These are phyloP conservation scores for Trichomycterus rosablanca DNA, from an alignment of 2,113 vertebrate species.

Conservation along the genomic window DNA sequence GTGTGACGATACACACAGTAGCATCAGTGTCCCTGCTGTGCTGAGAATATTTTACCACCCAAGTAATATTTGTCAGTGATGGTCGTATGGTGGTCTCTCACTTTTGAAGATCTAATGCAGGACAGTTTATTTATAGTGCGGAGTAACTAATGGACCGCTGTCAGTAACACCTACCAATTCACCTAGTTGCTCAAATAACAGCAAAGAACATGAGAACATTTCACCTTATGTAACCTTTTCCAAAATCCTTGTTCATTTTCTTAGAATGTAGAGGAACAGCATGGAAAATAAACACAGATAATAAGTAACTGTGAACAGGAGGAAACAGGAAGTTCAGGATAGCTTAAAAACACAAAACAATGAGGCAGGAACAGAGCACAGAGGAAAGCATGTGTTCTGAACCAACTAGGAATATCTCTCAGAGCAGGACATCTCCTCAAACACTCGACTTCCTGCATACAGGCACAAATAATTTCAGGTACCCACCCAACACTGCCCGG, in stretches of 20 bases:
- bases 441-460: slow-evolving; percentile 24
- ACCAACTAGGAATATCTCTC: slow-evolving; percentile 24
- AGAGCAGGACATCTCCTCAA: slow-evolving; percentile 39
- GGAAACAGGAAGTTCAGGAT: slow-evolving; percentile 60
- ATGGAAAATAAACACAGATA: slow-evolving; percentile 57
- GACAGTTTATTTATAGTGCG: too few species aligned
- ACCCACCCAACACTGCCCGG: neutral
- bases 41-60: too few species aligned
- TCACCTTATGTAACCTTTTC: neutral
- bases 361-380: slow-evolving; percentile 45
- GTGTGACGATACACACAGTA: too few species aligned
- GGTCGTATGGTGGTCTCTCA: too few species aligned
- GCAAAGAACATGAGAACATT: neutral
- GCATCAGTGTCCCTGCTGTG: too few species aligned
- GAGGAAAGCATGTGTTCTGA: slow-evolving; percentile 33
- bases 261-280: slow-evolving; percentile 39
- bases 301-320: slow-evolving; percentile 46
- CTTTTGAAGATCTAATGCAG: too few species aligned
- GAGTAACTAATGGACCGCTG: too few species aligned
- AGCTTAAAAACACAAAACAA: slow-evolving; percentile 56
- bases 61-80: too few species aligned
- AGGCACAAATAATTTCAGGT: slow-evolving; percentile 7
- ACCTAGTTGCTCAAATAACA: too few species aligned
- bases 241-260: slow-evolving; percentile 25
- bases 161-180: too few species aligned